Evolutionary conservation across 37 sponge, comb jelly and placozoan species (phyloP).

Genomic region (Beroe ovata): DNA sequence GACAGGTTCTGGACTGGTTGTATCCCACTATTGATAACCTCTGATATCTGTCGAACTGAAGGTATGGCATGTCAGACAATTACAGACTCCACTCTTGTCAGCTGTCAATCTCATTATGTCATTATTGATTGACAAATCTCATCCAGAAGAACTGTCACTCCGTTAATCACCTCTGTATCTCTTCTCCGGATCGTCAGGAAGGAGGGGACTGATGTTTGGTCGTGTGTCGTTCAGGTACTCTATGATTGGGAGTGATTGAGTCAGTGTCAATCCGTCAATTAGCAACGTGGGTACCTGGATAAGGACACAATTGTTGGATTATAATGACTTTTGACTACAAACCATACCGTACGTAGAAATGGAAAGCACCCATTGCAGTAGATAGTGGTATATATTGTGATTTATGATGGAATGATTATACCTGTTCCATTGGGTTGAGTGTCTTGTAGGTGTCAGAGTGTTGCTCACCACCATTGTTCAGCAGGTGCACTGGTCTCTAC

Average conservation of each 20-base stretch:
- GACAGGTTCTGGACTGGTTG: slow-evolving; percentile 80
- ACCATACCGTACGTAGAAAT: too few species aligned
- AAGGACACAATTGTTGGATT: too few species aligned
- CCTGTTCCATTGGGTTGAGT: slow-evolving; percentile 74
- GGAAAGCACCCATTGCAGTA: too few species aligned
- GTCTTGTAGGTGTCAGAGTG: slow-evolving; percentile 77
- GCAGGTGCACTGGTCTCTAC: slow-evolving; percentile 81
- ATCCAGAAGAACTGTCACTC: too few species aligned
- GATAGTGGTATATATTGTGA: too few species aligned
- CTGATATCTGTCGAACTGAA: slow-evolving; percentile 55
- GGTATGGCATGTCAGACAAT: too few species aligned
- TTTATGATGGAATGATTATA: too few species aligned
- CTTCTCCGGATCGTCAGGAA: slow-evolving; percentile 6
- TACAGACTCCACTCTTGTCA: too few species aligned
- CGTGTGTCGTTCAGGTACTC: slow-evolving; percentile 96
- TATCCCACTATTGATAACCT: slow-evolving; percentile 67
- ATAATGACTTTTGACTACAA: too few species aligned
- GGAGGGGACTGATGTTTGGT: slow-evolving; percentile 75
- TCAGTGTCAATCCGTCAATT: slow-evolving; percentile 84
- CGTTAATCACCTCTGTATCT: slow-evolving; percentile 7
- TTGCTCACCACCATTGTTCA: slow-evolving; percentile 97
- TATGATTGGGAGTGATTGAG: slow-evolving; percentile 90
- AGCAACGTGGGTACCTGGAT: slow-evolving; percentile 79
- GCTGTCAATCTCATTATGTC: too few species aligned
- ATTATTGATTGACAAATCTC: too few species aligned